Evolutionary conservation across 2,113 vertebrate species (phyloP).

Genomic region (Oncorhynchus nerka): DNA sequence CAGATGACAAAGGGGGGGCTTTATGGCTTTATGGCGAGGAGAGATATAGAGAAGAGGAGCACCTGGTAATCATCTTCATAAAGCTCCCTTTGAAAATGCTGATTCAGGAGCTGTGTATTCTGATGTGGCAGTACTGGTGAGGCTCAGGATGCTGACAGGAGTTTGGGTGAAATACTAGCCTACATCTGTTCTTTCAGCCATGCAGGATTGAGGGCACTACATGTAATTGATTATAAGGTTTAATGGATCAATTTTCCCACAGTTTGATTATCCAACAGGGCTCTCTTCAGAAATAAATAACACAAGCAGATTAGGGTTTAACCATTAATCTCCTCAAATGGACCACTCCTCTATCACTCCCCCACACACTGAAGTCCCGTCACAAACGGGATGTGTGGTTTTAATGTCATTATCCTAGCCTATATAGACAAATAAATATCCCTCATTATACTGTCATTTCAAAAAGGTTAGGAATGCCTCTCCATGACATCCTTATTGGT

Average conservation of each 20-base stretch:
- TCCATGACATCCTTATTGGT: no score
- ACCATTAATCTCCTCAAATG: slow-evolving; percentile 39
- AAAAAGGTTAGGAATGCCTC: background rate
- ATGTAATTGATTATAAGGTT: slow-evolving; percentile 50
- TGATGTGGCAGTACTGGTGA: slow-evolving; percentile 3
- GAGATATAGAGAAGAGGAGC: background rate
- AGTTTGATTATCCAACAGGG: slow-evolving; percentile 30
- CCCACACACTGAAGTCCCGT: slow-evolving; percentile 12
- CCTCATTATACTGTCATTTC: background rate
- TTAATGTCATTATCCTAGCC: background rate
- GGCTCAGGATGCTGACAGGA: background rate
- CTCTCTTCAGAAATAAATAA: slow-evolving; percentile 31
- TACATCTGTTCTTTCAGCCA: slow-evolving; percentile 23
- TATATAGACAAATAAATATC: no score
- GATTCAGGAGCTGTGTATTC: slow-evolving; percentile 24
- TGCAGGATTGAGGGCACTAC: slow-evolving; percentile 28
- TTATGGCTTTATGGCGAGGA: background rate
- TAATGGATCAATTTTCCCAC: slow-evolving; percentile 22
- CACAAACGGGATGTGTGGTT: slow-evolving; percentile 1
- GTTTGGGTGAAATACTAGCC: slow-evolving; percentile 21
- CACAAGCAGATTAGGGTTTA: slow-evolving; percentile 43
- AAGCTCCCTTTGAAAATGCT: slow-evolving; percentile 44
- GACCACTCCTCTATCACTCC: slow-evolving; percentile 32
- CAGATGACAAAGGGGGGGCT: no score
- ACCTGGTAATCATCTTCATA: slow-evolving; percentile 45